Evolutionary conservation across 2,113 vertebrate genomes (phyloP), one percentile per base, ranked within the genome.

Genomic region (Ancistrus triradiatus): DNA sequence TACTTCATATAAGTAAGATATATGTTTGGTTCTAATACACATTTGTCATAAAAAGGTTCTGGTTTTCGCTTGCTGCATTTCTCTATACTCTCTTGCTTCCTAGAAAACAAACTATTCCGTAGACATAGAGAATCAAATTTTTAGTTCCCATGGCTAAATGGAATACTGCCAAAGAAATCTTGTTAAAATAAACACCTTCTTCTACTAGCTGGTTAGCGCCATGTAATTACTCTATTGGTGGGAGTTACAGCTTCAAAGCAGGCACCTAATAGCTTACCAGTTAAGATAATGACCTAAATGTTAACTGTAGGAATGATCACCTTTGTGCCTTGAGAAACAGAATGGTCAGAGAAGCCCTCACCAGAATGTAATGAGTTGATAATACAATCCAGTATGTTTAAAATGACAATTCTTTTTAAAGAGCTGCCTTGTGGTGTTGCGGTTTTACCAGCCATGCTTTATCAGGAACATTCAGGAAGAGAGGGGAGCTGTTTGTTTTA

Each of bases 231-330:
- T 10, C 59, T 50, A 28, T 65, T 48, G 52, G 35, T 63, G 24
- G 61, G 42, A 43, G 56, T 66, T 59, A 64, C 50, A 31, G 19
- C 71, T 76, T 81, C 67, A 76, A 79, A 78, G 74, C 59, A 44
- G 13, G 15, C 37, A n/a, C 28, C 56, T 56, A 71, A 76, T 78
- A 61, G 63, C 57, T 74, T 47, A 62, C 70, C 53, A 69, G 63
- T 70, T 61, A 67, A 51, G 50, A 46, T 50, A 14, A 65, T 55
- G 51, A 68, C 60, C 68, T 66, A 33, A 35, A 21, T 57, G 66
- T 67, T 49, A 37, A 25, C 28, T 46, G 18, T 14, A 58, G 28
- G 43, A 75, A 60, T 76, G 27, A 61, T 76, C 56, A 60, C 19
- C n/a, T n/a, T n/a, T n/a, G n/a, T n/a, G n/a, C n/a, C n/a, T n/a